Conservation (phyloP, 2,113 vertebrate species). For the Hippocampus guttulatus region DNA sequence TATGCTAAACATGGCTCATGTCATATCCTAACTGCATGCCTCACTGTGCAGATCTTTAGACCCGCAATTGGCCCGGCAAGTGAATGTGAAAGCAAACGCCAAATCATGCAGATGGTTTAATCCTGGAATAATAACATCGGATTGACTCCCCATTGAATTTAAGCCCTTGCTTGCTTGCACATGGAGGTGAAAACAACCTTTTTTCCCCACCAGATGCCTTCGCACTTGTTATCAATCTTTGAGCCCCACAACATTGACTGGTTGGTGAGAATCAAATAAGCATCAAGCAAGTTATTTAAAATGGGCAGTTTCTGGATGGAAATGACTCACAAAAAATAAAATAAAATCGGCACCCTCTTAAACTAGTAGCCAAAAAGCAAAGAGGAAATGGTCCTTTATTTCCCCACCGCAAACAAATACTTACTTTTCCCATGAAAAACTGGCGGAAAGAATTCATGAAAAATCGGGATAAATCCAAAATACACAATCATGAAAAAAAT, state of each 20-base stretch:
- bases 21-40: neutral
- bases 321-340: too few relatives aligned
- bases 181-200: constrained; percentile 38
- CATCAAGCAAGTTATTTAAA: neutral
- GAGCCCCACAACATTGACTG: neutral
- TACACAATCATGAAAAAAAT: too few relatives aligned
- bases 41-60: constrained; percentile 8
- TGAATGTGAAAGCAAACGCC: constrained; percentile 33
- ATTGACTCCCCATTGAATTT: constrained; percentile 37
- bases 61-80: constrained; percentile 25
- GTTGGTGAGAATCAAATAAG: neutral
- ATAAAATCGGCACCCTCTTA: too few relatives aligned
- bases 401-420: too few relatives aligned
- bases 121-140: constrained; percentile 39
- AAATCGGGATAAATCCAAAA: too few relatives aligned
- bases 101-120: constrained; percentile 56
- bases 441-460: too few relatives aligned
- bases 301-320: neutral
- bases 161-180: constrained; percentile 31
- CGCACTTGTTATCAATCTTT: constrained; percentile 7
- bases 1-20: neutral
- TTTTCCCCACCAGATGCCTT: constrained; percentile 28
- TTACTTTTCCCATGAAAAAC: too few relatives aligned
- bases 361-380: too few relatives aligned
- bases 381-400: too few relatives aligned